Evolutionary conservation across 2,113 vertebrate species (phyloP).

Genomic region (Corythornis vintsioides): DNA sequence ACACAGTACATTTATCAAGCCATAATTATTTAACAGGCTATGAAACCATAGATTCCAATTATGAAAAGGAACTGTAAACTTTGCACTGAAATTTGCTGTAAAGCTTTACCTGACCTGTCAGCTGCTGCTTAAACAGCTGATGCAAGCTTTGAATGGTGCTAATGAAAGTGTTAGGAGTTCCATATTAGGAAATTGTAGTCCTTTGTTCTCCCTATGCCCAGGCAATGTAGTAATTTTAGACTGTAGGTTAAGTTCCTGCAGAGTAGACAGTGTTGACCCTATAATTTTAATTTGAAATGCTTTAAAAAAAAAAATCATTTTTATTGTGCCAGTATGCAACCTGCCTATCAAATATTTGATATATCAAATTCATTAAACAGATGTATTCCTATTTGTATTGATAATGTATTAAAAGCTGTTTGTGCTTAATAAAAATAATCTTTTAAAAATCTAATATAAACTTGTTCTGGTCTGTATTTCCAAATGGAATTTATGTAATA

Average conservation of each 20-base stretch:
- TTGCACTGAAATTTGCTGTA: slow-evolving; percentile 80
- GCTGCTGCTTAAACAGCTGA: slow-evolving; percentile 76
- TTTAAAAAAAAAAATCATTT: slow-evolving; percentile 67
- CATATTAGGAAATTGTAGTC: slow-evolving; percentile 67
- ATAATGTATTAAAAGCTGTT: slow-evolving; percentile 84
- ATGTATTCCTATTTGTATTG: slow-evolving; percentile 82
- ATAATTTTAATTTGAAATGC: slow-evolving; percentile 79
- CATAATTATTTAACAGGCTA: slow-evolving; percentile 82
- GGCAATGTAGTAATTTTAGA: slow-evolving; percentile 82
- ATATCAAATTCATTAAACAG: slow-evolving; percentile 78
- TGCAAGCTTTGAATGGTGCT: slow-evolving; percentile 87
- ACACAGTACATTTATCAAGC: slow-evolving; percentile 76
- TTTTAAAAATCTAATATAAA: slow-evolving; percentile 76
- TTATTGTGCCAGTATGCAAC: slow-evolving; percentile 81
- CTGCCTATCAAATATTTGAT: slow-evolving; percentile 79
- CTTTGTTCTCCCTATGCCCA: slow-evolving; percentile 65
- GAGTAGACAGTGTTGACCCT: slow-evolving; percentile 78
- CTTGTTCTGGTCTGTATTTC: slow-evolving; percentile 59
- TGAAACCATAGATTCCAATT: slow-evolving; percentile 76
- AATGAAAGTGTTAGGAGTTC: slow-evolving; percentile 82
- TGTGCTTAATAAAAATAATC: slow-evolving; percentile 82
- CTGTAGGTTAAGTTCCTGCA: slow-evolving; percentile 75
- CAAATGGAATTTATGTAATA: neutral
- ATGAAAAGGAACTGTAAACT: slow-evolving; percentile 75
- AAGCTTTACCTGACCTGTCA: slow-evolving; percentile 82